Evolutionary conservation across 1,140 invertebrate genomes (phyloP), one percentile per base, ranked within the genome.

Genomic region (Drosophila mayri): DNA sequence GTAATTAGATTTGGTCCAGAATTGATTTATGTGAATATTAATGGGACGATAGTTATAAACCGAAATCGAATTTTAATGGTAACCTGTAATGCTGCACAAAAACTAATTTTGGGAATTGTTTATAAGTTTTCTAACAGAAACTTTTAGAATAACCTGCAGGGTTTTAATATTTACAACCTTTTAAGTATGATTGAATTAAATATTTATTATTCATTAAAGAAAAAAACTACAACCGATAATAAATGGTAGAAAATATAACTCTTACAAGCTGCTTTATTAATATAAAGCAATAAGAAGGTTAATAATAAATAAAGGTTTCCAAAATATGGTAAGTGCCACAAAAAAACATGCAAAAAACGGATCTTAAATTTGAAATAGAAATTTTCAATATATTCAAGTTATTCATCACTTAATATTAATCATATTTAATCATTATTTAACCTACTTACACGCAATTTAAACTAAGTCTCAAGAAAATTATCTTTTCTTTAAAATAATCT

Each of bases 11-110:
- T 87, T 87, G 43, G 75, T n/a, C 46, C 59, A 63, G 54, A 76
- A 70, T 76, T 79, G 75, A 79, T 86, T 86, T 79, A 86, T 86
- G 79, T 73, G 86, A 79, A 86, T 86, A 87, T 87, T 88, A 79
- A 86, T 88, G 80, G 84, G 44, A 64, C 38, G 44, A 66, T 35
- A 87, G 72, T 52, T 70, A 61, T 71, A 83, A 80, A 72, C 62
- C 41, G 58, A 80, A 84, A 80, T 76, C 58, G 71, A 67, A 68
- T 80, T 83, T 83, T 67, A 74, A 65, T 82, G 68, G 50, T 32
- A 60, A 55, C 37, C 61, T 72, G 72, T 61, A 76, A 49, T 61
- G 54, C 20, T 40, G 41, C 43, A 65, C 44, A 18, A 30, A 10
- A 38, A 61, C 11, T 30, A 32, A 62, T 10, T 38, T 54, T 4